A percentile compares a stretch with the other conserved stretches of the same genome.
These are phyloP conservation scores for Molossus alvarezi DNA, from an alignment of 2,797 vertebrate species.

Conservation along the genomic window DNA sequence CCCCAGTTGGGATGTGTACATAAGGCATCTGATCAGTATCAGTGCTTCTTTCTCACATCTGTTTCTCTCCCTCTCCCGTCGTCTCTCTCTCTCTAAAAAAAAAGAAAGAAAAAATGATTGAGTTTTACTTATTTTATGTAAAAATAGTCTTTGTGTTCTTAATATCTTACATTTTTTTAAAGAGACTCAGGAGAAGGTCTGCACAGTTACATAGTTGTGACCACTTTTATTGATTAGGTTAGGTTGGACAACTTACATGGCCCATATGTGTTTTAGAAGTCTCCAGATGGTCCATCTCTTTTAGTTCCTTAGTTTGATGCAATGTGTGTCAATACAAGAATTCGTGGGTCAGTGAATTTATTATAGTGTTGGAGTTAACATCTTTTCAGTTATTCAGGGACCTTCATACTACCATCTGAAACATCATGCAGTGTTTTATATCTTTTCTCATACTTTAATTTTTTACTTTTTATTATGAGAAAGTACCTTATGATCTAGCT, in stretches of 20 bases:
- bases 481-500: background rate
- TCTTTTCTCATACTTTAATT: conserved; percentile 9
- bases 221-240: background rate
- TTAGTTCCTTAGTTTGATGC: background rate
- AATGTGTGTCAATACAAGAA: background rate
- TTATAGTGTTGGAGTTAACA: background rate
- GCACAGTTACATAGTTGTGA: background rate
- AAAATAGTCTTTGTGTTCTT: background rate
- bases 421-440: background rate
- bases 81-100: background rate
- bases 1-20: background rate
- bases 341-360: background rate
- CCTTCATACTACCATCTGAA: background rate
- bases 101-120: background rate
- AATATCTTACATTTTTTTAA: background rate
- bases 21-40: background rate
- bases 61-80: background rate
- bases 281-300: background rate
- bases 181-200: background rate
- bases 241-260: background rate
- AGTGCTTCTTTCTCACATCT: background rate
- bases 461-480: conserved; percentile 47
- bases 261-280: background rate
- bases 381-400: background rate
- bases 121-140: background rate